A percentile compares a stretch with the other conserved stretches of the same genome.
These are phyloP conservation scores for Macquaria ambigua DNA, from an alignment of 2,113 vertebrate species.

Conservation along the genomic window DNA sequence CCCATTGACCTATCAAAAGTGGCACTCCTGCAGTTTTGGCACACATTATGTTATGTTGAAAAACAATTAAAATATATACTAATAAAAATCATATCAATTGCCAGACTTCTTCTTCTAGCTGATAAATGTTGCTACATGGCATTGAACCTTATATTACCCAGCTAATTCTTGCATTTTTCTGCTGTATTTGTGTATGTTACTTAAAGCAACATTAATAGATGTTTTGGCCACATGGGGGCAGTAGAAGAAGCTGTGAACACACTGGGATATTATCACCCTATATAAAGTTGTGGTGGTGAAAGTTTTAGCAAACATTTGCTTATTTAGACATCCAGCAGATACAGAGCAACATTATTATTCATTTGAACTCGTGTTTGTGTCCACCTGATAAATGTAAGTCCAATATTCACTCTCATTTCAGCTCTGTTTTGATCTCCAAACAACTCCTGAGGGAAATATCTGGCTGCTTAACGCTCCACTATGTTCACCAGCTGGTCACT, in stretches of 20 bases:
- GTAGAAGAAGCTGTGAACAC: conserved; percentile 14
- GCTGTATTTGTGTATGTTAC: too few species aligned
- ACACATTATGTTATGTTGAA: neutral
- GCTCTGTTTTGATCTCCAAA: neutral
- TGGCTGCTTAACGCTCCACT: neutral
- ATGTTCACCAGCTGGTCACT: neutral
- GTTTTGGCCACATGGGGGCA: conserved; percentile 9
- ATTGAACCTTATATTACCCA: neutral
- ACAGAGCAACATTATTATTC: neutral
- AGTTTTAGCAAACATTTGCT: neutral
- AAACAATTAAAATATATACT: neutral
- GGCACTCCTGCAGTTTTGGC: too few species aligned
- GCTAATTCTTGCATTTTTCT: neutral
- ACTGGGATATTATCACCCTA: neutral
- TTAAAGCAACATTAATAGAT: neutral
- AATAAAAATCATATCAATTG: neutral
- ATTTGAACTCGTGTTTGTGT: neutral
- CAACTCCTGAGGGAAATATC: neutral
- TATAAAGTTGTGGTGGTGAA: neutral
- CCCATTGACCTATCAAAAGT: too few species aligned
- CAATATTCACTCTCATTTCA: neutral
- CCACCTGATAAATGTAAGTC: neutral
- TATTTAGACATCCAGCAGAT: neutral
- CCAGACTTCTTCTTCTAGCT: neutral
- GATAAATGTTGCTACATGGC: neutral